Evolutionary conservation across 2,888 invertebrate species (phyloP).

Genomic region (Eudasyphora cyanicolor): DNA sequence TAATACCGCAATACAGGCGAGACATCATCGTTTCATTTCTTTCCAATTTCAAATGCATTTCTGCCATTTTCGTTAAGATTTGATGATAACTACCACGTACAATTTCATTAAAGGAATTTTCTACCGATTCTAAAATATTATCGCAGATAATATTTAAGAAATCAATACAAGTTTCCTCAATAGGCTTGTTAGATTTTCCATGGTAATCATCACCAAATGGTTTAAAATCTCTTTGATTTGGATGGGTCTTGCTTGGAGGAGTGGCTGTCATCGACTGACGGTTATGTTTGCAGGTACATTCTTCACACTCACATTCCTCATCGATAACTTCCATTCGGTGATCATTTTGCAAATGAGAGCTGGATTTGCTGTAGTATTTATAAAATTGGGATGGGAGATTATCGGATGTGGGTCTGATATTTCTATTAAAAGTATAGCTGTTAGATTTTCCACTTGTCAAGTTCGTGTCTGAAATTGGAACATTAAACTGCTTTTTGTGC

Average conservation of each 20-base stretch:
- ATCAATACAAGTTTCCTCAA: conserved; percentile 72
- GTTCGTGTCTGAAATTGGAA: background rate
- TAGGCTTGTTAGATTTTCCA: background rate
- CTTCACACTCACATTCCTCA: conserved; percentile 62
- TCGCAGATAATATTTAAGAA: conserved; percentile 75
- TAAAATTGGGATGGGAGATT: conserved; percentile 31
- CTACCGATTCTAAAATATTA: conserved; percentile 73
- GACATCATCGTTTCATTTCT: conserved; percentile 61
- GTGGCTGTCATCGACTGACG: background rate
- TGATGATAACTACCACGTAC: conserved; percentile 57
- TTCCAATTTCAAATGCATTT: conserved; percentile 56
- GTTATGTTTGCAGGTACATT: background rate
- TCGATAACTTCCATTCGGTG: conserved; percentile 62
- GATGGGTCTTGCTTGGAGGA: background rate
- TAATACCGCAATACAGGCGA: conserved; percentile 61
- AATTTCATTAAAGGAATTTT: conserved; percentile 66
- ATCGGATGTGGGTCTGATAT: no score
- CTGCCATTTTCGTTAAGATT: conserved; percentile 59
- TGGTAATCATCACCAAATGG: background rate
- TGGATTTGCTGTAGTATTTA: background rate
- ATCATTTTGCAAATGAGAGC: background rate
- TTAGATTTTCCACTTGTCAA: conserved; percentile 46
- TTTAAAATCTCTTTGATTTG: background rate
- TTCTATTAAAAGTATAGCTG: conserved; percentile 43
- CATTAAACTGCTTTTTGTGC: background rate